phyloP scores from a whole-genome alignment of 2,888 invertebrate species.

The Melipona bicolor region DNA sequence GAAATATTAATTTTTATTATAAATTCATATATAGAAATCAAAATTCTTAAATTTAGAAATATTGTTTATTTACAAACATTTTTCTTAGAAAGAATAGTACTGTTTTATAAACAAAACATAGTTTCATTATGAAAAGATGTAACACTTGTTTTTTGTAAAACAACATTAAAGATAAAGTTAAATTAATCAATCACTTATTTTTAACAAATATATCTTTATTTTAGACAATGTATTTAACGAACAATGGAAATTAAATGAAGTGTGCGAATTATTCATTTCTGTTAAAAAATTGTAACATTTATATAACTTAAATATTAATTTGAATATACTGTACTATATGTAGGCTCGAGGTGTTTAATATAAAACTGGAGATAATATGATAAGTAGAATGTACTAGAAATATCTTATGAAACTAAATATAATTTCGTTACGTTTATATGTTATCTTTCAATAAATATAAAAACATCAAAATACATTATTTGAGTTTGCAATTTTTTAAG shows the following conservation, averaged over 20 bases:
- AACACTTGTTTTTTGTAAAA: background rate
- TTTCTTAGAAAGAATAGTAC: background rate
- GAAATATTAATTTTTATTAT: conserved; percentile 17
- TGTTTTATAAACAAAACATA: background rate
- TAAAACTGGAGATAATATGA: conserved; percentile 6
- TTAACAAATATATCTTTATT: conserved; percentile 14
- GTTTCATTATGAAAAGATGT: background rate
- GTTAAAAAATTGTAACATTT: background rate
- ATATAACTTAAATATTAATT: conserved; percentile 27
- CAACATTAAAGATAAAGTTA: background rate
- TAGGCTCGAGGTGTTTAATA: background rate
- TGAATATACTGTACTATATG: conserved; percentile 2
- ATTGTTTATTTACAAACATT: background rate
- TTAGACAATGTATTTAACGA: conserved; percentile 2
- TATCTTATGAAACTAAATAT: conserved; percentile 32
- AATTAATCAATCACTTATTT: conserved; percentile 23
- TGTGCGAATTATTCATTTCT: conserved; percentile 15
- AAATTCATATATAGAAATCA: conserved; percentile 50
- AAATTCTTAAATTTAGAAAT: conserved; percentile 9
- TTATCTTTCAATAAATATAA: conserved; percentile 54
- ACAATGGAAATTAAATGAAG: conserved; percentile 16
- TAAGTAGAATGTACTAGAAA: conserved; percentile 30
- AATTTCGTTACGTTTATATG: conserved; percentile 35
- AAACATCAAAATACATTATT: conserved; percentile 20
- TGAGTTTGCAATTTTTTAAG: conserved; percentile 34